Base-by-base conservation (phyloP, 2,113 vertebrate species). In the Orycteropus afer region DNA sequence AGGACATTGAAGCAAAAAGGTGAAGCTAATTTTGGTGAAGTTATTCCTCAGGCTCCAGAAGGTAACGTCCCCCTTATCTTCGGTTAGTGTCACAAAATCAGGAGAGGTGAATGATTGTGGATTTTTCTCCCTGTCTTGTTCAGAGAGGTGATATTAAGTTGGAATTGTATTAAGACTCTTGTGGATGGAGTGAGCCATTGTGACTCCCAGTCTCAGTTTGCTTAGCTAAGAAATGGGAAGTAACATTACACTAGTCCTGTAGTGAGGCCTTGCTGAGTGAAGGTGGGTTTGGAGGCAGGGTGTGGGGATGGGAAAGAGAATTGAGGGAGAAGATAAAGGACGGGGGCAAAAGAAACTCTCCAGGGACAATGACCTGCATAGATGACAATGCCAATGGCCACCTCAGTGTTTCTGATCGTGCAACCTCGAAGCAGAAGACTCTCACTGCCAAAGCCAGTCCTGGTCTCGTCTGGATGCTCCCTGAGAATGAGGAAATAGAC, bases 371-470 rank as follows among this genome's bases (percentile, higher is more conserved):
- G 90, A 99, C 98, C 98, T 97, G 98, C 97, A 7, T 99, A 99
- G 92, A 99, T 93, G 95, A 99, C 98, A 69, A 99, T 98, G 95
- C 98, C 99, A 79, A 97, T 1, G 25, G 97, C 97, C 65, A 93
- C 90, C 81, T 98, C 98, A 0, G 99, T 99, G 83, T 98, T 99
- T 92, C 98, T 98, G 86, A 99, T 96, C 51, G 98, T 98, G 92
- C 99, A 99, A 42, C 98, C 98, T 94, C 98, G 98, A 83, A 99
- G 98, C 94, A 99, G 97, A 80, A 99, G 98, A 79, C 97, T 99
- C 95, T 99, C 98, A 32, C 97, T 98, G 96, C 98, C 98, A 95
- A 98, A 98, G 87, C 98, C 98, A 67, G 98, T 97, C 53, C 96
- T 98, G 94, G 98, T 98, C 85, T 98, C 94, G 97, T 99, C 98